Evolutionary conservation across 2,797 vertebrate genomes (phyloP).

Genomic region (Coilia nasus): DNA sequence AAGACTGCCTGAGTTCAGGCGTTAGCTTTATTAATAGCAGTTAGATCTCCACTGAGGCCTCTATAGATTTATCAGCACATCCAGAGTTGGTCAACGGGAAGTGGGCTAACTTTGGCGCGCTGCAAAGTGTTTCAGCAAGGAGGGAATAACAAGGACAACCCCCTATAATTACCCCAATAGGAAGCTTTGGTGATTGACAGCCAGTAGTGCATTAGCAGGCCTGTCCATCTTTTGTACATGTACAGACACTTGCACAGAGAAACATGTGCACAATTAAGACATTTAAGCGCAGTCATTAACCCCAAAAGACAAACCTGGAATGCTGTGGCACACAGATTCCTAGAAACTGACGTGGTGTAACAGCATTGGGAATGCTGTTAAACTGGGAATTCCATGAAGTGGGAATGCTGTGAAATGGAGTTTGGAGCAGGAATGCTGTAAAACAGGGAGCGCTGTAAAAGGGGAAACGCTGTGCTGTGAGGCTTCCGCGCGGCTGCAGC

Average conservation of each 20-base stretch:
- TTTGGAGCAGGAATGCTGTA: background rate
- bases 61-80: no score
- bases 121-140: no score
- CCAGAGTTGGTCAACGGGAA: no score
- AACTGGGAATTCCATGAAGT: slow-evolving; percentile 10
- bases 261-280: background rate
- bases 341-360: background rate
- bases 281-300: background rate
- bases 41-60: no score
- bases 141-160: no score
- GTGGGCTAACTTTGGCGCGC: no score
- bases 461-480: background rate
- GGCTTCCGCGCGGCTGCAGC: background rate
- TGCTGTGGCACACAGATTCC: slow-evolving; percentile 13
- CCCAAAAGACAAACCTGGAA: background rate
- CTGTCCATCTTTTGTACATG: no score
- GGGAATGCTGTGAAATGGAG: background rate
- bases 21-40: background rate
- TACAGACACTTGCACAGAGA: background rate
- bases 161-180: no score
- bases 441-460: background rate
- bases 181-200: no score
- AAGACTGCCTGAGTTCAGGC: background rate
- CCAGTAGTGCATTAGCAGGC: no score
- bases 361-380: background rate